phyloP scores from a whole-genome alignment of 2,888 invertebrate species.

The Eupeodes latifasciatus region DNA sequence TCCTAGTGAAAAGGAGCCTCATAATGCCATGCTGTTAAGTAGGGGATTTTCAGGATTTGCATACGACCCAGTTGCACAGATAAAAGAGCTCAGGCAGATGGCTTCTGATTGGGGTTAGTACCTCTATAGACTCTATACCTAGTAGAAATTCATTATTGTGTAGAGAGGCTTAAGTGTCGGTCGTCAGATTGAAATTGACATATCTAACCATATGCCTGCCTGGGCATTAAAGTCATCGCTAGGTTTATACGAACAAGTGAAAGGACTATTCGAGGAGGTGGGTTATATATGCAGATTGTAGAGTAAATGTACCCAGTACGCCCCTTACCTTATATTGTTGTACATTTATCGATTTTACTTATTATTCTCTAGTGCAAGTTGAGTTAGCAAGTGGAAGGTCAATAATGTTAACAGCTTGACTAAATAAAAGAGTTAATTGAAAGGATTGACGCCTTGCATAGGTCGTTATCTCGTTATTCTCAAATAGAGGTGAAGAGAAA shows the following conservation, averaged over 20 bases:
- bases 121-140: too few relatives aligned
- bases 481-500: background rate
- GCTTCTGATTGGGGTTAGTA: constrained; percentile 37
- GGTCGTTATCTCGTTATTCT: too few relatives aligned
- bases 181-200: constrained; percentile 62
- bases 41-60: constrained; percentile 67
- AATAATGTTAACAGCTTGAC: constrained; percentile 63
- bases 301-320: too few relatives aligned
- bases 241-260: background rate
- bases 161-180: constrained; percentile 33
- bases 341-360: constrained; percentile 53
- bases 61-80: constrained; percentile 72
- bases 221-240: constrained; percentile 57
- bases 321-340: background rate
- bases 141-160: constrained; percentile 34
- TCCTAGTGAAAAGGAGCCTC: constrained; percentile 45
- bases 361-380: constrained; percentile 22
- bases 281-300: background rate
- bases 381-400: constrained; percentile 55
- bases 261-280: background rate
- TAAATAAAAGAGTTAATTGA: constrained; percentile 64
- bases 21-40: constrained; percentile 56
- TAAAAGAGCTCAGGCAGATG: constrained; percentile 60
- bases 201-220: constrained; percentile 43
- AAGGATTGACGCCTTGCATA: background rate